phyloP scores from a whole-genome alignment of 2,888 invertebrate species.

The Athripsodes cinereus region DNA sequence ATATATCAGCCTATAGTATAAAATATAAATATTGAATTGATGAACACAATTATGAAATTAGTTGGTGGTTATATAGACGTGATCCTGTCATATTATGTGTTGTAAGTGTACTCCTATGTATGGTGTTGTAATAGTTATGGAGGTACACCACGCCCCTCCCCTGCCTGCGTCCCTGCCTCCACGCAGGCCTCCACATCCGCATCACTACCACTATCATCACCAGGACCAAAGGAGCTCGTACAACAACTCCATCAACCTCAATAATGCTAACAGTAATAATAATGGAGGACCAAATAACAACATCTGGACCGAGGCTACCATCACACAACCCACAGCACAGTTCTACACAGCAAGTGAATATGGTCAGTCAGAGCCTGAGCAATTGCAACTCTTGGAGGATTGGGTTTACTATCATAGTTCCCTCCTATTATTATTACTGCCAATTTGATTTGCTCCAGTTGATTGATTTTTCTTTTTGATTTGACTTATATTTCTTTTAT shows the following conservation, averaged over 20 bases:
- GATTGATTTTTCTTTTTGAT: not conserved
- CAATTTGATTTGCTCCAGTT: not conserved
- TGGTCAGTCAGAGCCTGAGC: conserved; percentile 35
- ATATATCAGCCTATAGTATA: no score
- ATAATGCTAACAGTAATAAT: conserved; percentile 4
- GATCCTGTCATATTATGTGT: not conserved
- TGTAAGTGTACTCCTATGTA: not conserved
- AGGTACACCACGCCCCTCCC: conserved; percentile 33
- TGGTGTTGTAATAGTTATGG: not conserved
- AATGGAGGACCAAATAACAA: conserved; percentile 34
- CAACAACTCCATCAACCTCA: not conserved
- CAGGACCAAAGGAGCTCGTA: conserved; percentile 11
- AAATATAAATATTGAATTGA: no score
- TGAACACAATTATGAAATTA: no score
- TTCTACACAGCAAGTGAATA: conserved; percentile 44
- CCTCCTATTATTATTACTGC: not conserved
- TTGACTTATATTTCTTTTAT: not conserved
- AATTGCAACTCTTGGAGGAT: not conserved
- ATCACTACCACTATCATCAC: conserved; percentile 19
- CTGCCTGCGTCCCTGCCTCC: conserved; percentile 36
- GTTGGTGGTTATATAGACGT: no score
- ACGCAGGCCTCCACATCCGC: conserved; percentile 16
- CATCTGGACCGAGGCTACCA: conserved; percentile 28
- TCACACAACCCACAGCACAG: conserved; percentile 37
- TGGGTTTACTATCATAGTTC: not conserved